Evolutionary conservation across 2,113 vertebrate species (phyloP).

Genomic region (Stigmatopora nigra): DNA sequence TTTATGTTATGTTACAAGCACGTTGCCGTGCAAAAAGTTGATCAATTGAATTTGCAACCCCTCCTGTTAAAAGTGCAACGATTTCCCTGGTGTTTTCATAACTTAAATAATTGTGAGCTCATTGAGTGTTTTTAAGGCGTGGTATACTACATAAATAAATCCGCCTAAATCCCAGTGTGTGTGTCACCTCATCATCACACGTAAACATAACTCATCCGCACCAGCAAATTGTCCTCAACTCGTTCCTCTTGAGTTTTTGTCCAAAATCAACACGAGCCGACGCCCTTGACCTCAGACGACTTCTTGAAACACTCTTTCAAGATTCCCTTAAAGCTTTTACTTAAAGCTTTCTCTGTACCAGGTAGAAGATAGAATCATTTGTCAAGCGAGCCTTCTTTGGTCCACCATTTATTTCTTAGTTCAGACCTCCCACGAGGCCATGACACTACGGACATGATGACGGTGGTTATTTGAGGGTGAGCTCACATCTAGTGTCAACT

Average conservation of each 20-base stretch:
- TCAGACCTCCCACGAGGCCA: background rate
- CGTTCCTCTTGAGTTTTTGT: background rate
- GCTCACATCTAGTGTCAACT: slow-evolving; percentile 16
- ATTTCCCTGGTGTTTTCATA: too few species aligned
- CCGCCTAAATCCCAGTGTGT: background rate
- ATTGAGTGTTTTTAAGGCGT: background rate
- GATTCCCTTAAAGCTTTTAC: too few species aligned
- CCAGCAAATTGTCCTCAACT: background rate
- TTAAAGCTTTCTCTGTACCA: too few species aligned
- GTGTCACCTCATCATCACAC: background rate
- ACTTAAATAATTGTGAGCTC: background rate
- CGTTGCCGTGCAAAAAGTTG: too few species aligned
- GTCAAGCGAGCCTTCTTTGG: background rate
- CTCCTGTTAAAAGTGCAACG: too few species aligned
- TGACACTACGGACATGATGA: background rate
- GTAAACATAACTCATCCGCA: background rate
- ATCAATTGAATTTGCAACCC: too few species aligned
- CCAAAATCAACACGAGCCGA: background rate
- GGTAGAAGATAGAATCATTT: background rate
- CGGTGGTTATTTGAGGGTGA: slow-evolving; percentile 7
- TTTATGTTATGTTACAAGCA: too few species aligned
- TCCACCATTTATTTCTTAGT: background rate
- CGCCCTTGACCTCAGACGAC: background rate
- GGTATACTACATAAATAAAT: background rate
- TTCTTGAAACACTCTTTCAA: too few species aligned